Evolutionary conservation across 2,888 invertebrate species (phyloP).

Genomic region (Aphelenchoides bicaudatus): DNA sequence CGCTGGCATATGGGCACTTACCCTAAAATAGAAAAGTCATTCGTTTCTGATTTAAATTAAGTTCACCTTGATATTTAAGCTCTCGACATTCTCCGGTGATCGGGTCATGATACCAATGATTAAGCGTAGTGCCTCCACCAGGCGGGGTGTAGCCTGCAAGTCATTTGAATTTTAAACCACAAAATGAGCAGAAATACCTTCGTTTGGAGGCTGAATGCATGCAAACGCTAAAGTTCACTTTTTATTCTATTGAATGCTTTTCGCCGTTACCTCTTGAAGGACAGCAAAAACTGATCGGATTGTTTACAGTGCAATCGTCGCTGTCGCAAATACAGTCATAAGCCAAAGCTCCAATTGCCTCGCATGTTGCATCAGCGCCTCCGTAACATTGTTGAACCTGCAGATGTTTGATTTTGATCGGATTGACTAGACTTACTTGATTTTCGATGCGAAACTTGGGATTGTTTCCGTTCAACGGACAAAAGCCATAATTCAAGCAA

Average conservation of each 20-base stretch:
- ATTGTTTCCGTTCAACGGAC: slow-evolving; percentile 59
- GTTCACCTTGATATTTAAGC: slow-evolving; percentile 56
- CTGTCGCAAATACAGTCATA: slow-evolving; percentile 60
- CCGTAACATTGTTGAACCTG: slow-evolving; percentile 57
- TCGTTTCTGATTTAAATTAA: too few species aligned
- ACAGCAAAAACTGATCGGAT: slow-evolving; percentile 60
- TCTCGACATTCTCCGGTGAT: slow-evolving; percentile 57
- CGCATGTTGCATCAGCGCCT: slow-evolving; percentile 58
- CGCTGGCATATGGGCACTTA: too few species aligned
- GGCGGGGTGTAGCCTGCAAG: slow-evolving; percentile 53
- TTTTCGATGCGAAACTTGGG: slow-evolving; percentile 60
- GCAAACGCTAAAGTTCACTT: slow-evolving; percentile 47
- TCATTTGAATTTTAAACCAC: background rate
- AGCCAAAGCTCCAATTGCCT: slow-evolving; percentile 56
- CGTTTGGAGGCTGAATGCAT: slow-evolving; percentile 59
- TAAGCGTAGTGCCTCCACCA: slow-evolving; percentile 57
- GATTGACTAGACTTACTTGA: slow-evolving; percentile 35
- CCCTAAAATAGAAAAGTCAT: too few species aligned
- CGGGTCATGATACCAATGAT: slow-evolving; percentile 59
- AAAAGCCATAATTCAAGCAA: slow-evolving; percentile 59
- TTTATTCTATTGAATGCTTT: background rate
- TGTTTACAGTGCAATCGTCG: slow-evolving; percentile 58
- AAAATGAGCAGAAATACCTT: slow-evolving; percentile 22
- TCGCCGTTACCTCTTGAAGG: slow-evolving; percentile 51
- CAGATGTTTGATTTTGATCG: too few species aligned